Evolutionary conservation across 2,888 invertebrate species (phyloP).

Genomic region (Thysanoteuthis rhombus): DNA sequence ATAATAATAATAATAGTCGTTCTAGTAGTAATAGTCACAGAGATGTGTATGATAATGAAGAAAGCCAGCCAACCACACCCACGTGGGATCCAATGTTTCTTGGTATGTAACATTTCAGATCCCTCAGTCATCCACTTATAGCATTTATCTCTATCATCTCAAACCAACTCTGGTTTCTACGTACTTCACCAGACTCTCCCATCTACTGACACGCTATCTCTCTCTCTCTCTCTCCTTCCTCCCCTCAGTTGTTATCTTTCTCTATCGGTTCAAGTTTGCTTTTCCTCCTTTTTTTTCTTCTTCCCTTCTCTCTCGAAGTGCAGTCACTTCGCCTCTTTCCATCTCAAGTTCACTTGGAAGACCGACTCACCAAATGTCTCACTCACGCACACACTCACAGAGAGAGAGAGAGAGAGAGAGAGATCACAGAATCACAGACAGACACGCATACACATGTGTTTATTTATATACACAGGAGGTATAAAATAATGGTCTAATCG

Average conservation of each 20-base stretch:
- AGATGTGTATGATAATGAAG: background rate
- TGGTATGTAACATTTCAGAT: constrained; percentile 12
- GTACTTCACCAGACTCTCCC: background rate
- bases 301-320: too few relatives aligned
- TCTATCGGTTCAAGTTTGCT: background rate
- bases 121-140: background rate
- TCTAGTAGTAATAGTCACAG: background rate
- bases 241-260: background rate
- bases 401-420: background rate
- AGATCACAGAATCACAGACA: background rate
- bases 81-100: background rate
- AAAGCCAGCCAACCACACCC: background rate
- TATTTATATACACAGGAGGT: background rate
- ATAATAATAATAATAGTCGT: background rate
- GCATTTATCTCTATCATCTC: background rate
- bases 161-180: background rate
- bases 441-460: background rate
- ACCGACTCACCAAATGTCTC: background rate
- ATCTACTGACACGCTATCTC: background rate
- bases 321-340: background rate
- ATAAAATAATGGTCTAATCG: background rate
- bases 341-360: background rate
- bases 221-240: background rate
- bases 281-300: background rate
- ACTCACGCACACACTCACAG: background rate